Conservation (phyloP, 1,140 invertebrate genomes). For the Euwallacea similis region DNA sequence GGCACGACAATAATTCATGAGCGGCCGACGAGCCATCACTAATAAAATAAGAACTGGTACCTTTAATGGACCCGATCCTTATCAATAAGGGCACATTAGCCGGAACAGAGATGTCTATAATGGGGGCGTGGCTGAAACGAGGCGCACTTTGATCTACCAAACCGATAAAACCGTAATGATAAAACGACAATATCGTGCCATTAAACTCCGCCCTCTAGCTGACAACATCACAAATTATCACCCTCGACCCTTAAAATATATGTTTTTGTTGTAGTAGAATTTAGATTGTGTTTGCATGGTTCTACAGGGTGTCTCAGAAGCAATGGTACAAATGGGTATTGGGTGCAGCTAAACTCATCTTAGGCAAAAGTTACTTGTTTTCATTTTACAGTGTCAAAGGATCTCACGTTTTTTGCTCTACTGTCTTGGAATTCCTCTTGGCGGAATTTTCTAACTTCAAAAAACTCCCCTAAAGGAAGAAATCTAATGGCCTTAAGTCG, state of each 20-base stretch:
- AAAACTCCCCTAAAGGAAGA: no score
- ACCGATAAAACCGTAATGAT: conserved; percentile 38
- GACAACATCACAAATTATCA: conserved; percentile 24
- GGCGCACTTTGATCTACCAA: conserved; percentile 37
- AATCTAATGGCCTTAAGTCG: no score
- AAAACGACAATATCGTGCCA: conserved; percentile 43
- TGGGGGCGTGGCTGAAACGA: conserved; percentile 32
- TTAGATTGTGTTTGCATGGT: no score
- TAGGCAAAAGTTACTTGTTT: no score
- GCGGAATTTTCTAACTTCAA: no score
- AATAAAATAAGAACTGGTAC: conserved; percentile 40
- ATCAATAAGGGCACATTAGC: conserved; percentile 43
- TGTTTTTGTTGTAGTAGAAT: not conserved
- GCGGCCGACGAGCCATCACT: conserved; percentile 35
- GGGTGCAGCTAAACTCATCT: no score
- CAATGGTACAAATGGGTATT: no score
- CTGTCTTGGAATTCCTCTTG: no score
- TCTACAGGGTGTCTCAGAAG: no score
- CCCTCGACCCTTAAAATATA: not conserved
- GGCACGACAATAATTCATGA: conserved; percentile 42
- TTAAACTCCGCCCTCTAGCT: conserved; percentile 37
- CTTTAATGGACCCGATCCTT: conserved; percentile 43
- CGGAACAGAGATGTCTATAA: conserved; percentile 35
- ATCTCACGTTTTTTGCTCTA: no score
- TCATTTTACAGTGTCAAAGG: no score